Conservation (phyloP, 2,888 invertebrate genomes). For the Stenodema calcarata region DNA sequence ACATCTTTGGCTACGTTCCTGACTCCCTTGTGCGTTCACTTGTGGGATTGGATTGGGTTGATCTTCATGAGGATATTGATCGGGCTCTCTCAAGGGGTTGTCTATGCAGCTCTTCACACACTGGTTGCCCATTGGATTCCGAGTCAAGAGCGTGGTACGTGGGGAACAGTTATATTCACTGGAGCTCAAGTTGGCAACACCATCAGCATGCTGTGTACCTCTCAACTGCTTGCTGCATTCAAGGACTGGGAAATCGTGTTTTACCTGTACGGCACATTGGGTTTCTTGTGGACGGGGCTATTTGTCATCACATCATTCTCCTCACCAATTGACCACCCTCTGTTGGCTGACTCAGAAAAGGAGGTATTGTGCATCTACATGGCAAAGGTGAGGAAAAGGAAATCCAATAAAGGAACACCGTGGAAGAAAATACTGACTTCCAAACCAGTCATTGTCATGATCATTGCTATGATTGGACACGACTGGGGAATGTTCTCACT, state of each 20-base stretch:
- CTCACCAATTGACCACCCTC: constrained; percentile 38
- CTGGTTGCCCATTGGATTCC: constrained; percentile 70
- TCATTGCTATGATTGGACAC: constrained; percentile 63
- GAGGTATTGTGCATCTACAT: constrained; percentile 43
- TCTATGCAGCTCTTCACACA: constrained; percentile 69
- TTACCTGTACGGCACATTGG: constrained; percentile 34
- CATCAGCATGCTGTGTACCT: constrained; percentile 34
- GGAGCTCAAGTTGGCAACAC: constrained; percentile 53
- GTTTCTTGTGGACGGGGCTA: constrained; percentile 31
- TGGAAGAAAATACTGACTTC: constrained; percentile 72
- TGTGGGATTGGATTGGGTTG: constrained; percentile 44
- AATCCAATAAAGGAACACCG: constrained; percentile 65
- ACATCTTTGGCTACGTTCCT: constrained; percentile 38
- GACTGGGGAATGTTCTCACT: constrained; percentile 76
- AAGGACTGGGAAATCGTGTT: constrained; percentile 41
- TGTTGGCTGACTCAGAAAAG: constrained; percentile 30
- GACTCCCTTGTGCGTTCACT: constrained; percentile 28
- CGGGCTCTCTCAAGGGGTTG: constrained; percentile 64
- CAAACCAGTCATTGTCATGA: constrained; percentile 61
- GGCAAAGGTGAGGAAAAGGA: constrained; percentile 35
- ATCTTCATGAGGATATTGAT: constrained; percentile 28
- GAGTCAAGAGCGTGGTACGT: constrained; percentile 66
- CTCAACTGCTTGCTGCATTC: constrained; percentile 33
- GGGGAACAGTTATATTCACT: constrained; percentile 66
- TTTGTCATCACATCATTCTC: constrained; percentile 31